Percentiles rank a stretch among this genome's conserved stretches.
Conservation (phyloP, 2,888 invertebrate genomes). For the Diachrysia chrysitis region DNA sequence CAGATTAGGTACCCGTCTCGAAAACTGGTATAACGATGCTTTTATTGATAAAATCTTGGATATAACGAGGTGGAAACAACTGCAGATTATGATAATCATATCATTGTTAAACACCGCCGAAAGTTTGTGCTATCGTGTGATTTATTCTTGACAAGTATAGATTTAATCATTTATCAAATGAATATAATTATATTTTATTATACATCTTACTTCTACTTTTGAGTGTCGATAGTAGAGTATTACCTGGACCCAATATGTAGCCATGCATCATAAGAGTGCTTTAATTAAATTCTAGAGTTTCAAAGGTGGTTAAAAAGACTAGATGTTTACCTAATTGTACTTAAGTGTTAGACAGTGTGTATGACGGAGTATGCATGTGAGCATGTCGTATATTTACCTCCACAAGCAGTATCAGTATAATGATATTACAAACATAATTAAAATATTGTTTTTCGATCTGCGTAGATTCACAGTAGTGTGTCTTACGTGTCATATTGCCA, state of each 20-base stretch:
- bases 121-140: neutral
- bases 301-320: too few relatives aligned
- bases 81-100: neutral
- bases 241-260: too few relatives aligned
- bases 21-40: constrained; percentile 22
- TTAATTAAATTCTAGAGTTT: too few relatives aligned
- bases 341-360: too few relatives aligned
- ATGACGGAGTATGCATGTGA: too few relatives aligned
- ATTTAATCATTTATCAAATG: too few relatives aligned
- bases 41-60: constrained; percentile 21
- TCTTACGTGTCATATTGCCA: neutral
- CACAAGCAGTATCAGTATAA: neutral
- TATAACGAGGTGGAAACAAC: neutral
- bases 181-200: too few relatives aligned
- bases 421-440: neutral
- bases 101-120: neutral
- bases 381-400: too few relatives aligned
- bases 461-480: neutral
- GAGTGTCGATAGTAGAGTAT: too few relatives aligned
- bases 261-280: too few relatives aligned
- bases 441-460: constrained; percentile 12
- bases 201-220: too few relatives aligned
- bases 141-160: neutral
- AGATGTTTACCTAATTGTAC: too few relatives aligned
- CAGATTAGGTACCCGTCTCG: constrained; percentile 17